Conservation (phyloP, 2,888 invertebrate species). For the Campoletis raptor region DNA sequence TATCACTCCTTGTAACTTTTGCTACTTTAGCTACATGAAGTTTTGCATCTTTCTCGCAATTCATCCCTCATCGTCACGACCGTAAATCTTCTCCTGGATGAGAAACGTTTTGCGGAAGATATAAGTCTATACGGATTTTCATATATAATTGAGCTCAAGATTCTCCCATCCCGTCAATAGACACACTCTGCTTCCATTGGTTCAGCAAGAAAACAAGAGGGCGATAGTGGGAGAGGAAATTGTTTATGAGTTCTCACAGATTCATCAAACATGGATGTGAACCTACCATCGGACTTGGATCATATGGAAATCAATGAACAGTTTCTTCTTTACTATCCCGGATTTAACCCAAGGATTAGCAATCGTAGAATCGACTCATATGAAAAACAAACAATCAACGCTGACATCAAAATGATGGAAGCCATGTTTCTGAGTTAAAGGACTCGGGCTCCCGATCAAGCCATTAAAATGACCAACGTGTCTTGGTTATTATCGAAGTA, state of each 20-base stretch:
- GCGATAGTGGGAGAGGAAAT: background rate
- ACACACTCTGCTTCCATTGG: background rate
- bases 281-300: background rate
- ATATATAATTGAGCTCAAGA: constrained; percentile 71
- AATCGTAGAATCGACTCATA: background rate
- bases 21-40: constrained; percentile 16
- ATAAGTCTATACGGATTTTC: constrained; percentile 80
- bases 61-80: constrained; percentile 73
- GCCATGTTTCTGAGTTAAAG: background rate
- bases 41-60: constrained; percentile 44
- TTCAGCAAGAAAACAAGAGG: constrained; percentile 1
- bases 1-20: constrained; percentile 63
- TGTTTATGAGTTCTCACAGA: background rate
- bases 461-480: constrained; percentile 51
- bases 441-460: background rate
- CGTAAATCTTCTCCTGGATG: constrained; percentile 83
- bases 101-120: constrained; percentile 78
- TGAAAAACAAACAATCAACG: background rate
- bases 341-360: background rate
- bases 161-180: constrained; percentile 43
- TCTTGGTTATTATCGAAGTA: constrained; percentile 44
- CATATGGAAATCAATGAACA: background rate
- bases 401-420: background rate
- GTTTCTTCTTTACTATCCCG: background rate
- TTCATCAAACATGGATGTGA: background rate